Evolutionary conservation across 2,113 vertebrate species (phyloP).

Genomic region (Semicossyphus pulcher): DNA sequence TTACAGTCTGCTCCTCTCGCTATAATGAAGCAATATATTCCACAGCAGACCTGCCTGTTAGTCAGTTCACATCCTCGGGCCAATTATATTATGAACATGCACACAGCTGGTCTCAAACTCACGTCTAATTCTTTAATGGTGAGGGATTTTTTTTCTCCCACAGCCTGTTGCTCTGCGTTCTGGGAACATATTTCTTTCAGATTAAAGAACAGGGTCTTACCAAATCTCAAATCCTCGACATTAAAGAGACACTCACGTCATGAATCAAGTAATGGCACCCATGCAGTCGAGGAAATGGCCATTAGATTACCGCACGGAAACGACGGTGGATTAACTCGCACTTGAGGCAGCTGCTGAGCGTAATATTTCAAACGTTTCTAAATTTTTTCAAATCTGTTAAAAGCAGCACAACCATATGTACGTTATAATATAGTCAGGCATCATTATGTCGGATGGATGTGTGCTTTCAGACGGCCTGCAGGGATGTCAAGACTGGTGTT

Average conservation of each 20-base stretch:
- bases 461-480: not conserved
- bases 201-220: slow-evolving; percentile 58
- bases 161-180: slow-evolving; percentile 41
- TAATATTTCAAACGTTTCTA: slow-evolving; percentile 46
- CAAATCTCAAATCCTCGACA: slow-evolving; percentile 48
- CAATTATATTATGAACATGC: slow-evolving; percentile 57
- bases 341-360: slow-evolving; percentile 52
- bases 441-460: slow-evolving; percentile 1
- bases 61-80: slow-evolving; percentile 48
- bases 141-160: not conserved
- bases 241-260: slow-evolving; percentile 41
- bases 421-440: not conserved
- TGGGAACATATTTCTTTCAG: slow-evolving; percentile 50
- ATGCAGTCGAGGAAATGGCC: slow-evolving; percentile 32
- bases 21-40: slow-evolving; percentile 61
- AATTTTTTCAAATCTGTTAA: slow-evolving; percentile 42
- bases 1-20: slow-evolving; percentile 28
- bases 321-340: slow-evolving; percentile 58
- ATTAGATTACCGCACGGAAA: slow-evolving; percentile 47
- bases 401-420: slow-evolving; percentile 38
- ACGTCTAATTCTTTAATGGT: slow-evolving; percentile 36
- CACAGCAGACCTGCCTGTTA: slow-evolving; percentile 46
- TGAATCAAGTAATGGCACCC: slow-evolving; percentile 52
- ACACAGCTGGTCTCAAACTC: slow-evolving; percentile 52
- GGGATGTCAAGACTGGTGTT: not conserved